Evolutionary conservation across 2,888 invertebrate species (phyloP).

Genomic region (Eristalis intricaria): DNA sequence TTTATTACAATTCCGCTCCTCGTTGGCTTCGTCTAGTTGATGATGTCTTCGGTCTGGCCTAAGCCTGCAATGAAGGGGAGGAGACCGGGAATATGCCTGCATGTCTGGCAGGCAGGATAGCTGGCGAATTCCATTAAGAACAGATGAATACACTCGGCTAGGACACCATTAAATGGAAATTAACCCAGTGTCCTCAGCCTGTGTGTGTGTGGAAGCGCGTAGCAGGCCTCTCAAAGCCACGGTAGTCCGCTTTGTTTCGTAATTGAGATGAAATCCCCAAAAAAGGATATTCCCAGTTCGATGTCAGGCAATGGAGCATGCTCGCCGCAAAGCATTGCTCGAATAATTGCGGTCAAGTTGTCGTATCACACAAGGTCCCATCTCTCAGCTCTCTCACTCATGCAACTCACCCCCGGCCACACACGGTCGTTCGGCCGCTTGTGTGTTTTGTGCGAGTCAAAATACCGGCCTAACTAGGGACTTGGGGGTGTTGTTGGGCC

Average conservation of each 20-base stretch:
- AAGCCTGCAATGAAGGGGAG: not conserved
- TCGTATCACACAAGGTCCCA: conserved; percentile 56
- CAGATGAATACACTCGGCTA: conserved; percentile 57
- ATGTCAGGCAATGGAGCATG: conserved; percentile 54
- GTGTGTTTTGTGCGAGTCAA: not conserved
- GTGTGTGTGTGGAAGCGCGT: not conserved
- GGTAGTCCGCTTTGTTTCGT: conserved; percentile 47
- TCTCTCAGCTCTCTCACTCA: not conserved
- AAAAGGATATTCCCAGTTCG: conserved; percentile 57
- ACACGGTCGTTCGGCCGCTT: not conserved
- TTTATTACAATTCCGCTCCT: conserved; percentile 59
- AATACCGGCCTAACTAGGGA: conserved; percentile 40
- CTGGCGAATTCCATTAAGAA: conserved; percentile 63
- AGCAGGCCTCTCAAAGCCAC: not conserved
- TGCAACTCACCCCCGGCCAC: not conserved
- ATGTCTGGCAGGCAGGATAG: conserved; percentile 11
- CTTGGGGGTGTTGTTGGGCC: conserved; percentile 16
- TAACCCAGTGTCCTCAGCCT: conserved; percentile 37
- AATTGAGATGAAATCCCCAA: conserved; percentile 57
- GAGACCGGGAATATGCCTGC: not conserved
- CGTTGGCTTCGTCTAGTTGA: conserved; percentile 39
- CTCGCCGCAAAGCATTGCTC: conserved; percentile 65
- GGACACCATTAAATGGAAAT: conserved; percentile 66
- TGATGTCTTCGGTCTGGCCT: conserved; percentile 25
- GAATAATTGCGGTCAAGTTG: conserved; percentile 71